Base-by-base conservation (phyloP, 2,113 vertebrate species). In the Gambusia holbrooki region DNA sequence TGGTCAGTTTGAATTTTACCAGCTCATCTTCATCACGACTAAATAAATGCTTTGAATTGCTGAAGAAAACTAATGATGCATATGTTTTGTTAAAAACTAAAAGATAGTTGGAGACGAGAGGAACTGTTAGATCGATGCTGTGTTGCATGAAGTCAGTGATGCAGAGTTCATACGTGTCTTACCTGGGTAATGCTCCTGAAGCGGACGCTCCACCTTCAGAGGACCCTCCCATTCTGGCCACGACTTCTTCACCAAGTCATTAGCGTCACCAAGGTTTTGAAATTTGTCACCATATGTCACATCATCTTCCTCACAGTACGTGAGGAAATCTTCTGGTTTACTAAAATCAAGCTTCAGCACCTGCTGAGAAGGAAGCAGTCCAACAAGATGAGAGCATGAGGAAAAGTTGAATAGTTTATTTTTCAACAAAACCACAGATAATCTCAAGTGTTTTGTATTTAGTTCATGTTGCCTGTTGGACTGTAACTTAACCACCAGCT, bases 321-420 rank as follows among this genome's bases (percentile, higher is more conserved):
- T 79, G 1, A 87, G 63, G 40, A 37, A 37, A 37, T 37, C 35
- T 79, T 82, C 35, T 62, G 6, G 82, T 4, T 1, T 27, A 0
- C 7, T 19, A 2, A 2, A 0, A 17, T 40, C 40, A 62, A 87
- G 80, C 1, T 25, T 5, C 63, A 87, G 82, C 29, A 71, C 42
- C 82, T 84, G 45, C 22, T 25, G 22, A 10, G 11, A 25, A 54
- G 51, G 65, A 15, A 45, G 42, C 1, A 33, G 0, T 11, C 8
- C 32, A 15, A 19, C 22, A 37, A 27, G 29, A 54, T 28, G 13
- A 66, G 4, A 35, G 14, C 17, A 19, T 19, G 45, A 61, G 15
- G 5, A 40, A 45, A 54, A 17, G 35, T 15, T 42, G 4, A 42
- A 15, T 42, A 10, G 51, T 54, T 22, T 54, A 54, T 54, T 54